Evolutionary conservation across 1,140 invertebrate species (phyloP), one percentile per base, ranked within the genome.

Genomic region (Heliconius eleuchia): DNA sequence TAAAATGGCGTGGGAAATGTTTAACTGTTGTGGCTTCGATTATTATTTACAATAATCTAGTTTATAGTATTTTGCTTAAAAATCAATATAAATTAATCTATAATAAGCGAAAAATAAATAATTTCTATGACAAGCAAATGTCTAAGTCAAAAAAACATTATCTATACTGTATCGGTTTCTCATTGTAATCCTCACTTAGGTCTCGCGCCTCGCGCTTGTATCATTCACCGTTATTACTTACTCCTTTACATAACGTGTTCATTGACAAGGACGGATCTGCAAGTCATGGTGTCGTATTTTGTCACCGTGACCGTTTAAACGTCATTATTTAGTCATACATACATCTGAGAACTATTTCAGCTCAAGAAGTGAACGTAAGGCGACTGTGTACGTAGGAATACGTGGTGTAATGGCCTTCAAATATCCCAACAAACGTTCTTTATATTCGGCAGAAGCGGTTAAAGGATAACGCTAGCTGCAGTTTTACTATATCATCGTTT

Each of bases 261-360:
- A 30, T 66, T 16, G 27, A 16, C 11, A 13, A 66, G 60, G 11
- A 3, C 23, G 0, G 9, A 66, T 3, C 27, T 4, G 74, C 74
- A 60, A 76, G 74, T 76, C 74, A 76, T 23, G 34, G 74, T 66
- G 6, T n/a, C 34, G 27, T 30, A 66, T 60, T 66, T 66, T 66
- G 74, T 76, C 74, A 60, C n/a, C 72, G 74, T 76, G 57, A 60
- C n/a, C 72, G 19, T 46, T 73, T 55, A 60, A 19, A 73, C 66
- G 37, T 70, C 42, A 39, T 50, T 37, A 78, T 72, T 78, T 55
- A 50, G 76, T 71, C 74, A 75, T 60, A 66, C n/a, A 66, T 60
- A 66, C 19, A 66, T 66, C 57, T 57, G 19, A 23, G 55, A 57
- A 57, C 7, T 57, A 27, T 57, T 57, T 8, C n/a, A 57, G n/a